These are phyloP conservation scores for Dasyprocta punctata DNA, from an alignment of 2,113 vertebrate genomes.

Conservation along the genomic window DNA sequence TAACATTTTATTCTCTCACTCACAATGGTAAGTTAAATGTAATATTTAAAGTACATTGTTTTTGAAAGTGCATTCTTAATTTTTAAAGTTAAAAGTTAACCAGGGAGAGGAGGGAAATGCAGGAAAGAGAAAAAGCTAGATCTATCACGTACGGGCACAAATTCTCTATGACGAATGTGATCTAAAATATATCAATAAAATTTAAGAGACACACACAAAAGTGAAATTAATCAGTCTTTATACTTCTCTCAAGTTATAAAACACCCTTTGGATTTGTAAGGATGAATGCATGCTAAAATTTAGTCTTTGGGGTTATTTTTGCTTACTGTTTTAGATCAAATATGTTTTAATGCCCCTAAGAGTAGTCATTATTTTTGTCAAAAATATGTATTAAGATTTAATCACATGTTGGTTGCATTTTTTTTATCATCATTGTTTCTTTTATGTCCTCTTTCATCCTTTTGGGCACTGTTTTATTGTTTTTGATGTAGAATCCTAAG, in stretches of 20 bases:
- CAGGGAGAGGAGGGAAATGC: neutral
- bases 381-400: conserved; percentile 19
- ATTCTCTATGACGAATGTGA: no score
- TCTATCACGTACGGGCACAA: no score
- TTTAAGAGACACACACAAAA: neutral
- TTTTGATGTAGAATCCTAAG: conserved; percentile 2
- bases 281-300: neutral
- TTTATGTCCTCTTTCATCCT: neutral
- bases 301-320: neutral
- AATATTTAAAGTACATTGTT: conserved; percentile 24
- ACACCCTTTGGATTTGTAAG: neutral
- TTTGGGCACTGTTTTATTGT: neutral
- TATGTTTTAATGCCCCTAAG: neutral
- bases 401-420: no score
- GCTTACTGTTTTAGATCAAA: conserved; percentile 8
- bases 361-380: neutral
- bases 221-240: neutral
- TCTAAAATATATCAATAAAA: no score
- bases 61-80: neutral
- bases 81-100: neutral
- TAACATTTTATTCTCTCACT: neutral
- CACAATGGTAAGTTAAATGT: neutral
- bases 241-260: neutral
- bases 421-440: neutral
- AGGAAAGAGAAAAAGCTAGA: no score